A percentile compares a stretch with the other conserved stretches of the same genome.
These are phyloP conservation scores for Octodonta nipae DNA, from an alignment of 2,888 invertebrate genomes.

Conservation along the genomic window DNA sequence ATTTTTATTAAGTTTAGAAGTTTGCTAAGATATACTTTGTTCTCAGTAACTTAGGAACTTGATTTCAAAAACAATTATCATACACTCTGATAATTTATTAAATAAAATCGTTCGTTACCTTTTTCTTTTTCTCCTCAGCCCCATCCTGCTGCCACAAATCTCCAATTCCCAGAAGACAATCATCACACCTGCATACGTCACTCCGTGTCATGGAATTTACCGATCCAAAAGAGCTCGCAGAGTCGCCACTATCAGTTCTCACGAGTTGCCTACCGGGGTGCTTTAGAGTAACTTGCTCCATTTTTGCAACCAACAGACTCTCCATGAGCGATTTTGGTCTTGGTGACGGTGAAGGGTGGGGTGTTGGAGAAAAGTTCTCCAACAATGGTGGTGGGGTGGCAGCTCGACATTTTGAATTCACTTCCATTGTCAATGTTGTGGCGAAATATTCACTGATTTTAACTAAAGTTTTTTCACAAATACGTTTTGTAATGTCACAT, in stretches of 20 bases:
- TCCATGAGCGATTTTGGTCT: conserved; percentile 70
- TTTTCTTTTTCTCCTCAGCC: conserved; percentile 42
- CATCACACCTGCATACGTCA: conserved; percentile 71
- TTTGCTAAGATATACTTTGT: no score
- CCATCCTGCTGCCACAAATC: conserved; percentile 51
- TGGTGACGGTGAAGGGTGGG: conserved; percentile 31
- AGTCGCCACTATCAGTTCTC: conserved; percentile 65
- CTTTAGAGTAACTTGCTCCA: conserved; percentile 51
- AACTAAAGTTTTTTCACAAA: no score
- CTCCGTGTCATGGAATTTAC: conserved; percentile 49
- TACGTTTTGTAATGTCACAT: no score
- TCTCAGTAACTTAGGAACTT: no score
- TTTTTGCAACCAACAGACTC: conserved; percentile 64
- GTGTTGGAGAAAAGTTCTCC: neutral
- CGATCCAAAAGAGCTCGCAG: conserved; percentile 57
- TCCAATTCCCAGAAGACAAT: conserved; percentile 68
- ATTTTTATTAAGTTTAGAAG: no score
- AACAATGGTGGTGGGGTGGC: neutral
- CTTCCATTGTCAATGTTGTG: no score
- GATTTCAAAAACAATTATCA: no score
- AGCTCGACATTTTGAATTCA: conserved; percentile 1
- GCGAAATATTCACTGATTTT: no score
- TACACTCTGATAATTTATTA: no score
- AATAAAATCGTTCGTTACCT: no score
- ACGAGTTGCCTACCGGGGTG: conserved; percentile 40